Percentiles rank a stretch among this genome's conserved stretches.
Evolutionary conservation across 2,888 invertebrate species (phyloP).

Genomic region (Hirtodrosophila histrioides): DNA sequence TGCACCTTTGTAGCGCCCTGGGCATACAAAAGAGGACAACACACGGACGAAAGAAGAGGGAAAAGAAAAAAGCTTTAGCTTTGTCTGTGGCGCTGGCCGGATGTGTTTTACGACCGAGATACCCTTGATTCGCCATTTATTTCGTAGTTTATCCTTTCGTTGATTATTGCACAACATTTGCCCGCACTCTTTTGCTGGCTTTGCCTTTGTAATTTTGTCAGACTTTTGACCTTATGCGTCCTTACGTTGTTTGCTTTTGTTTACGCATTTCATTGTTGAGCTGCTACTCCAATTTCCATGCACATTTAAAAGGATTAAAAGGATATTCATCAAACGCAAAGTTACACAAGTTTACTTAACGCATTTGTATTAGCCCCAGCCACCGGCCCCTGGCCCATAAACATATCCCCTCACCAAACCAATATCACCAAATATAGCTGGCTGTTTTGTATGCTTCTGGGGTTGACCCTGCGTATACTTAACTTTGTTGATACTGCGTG

Average conservation of each 20-base stretch:
- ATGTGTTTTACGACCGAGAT: slow-evolving; percentile 74
- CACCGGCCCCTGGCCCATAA: not conserved
- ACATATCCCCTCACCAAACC: no score
- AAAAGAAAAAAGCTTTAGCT: slow-evolving; percentile 37
- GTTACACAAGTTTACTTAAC: slow-evolving; percentile 64
- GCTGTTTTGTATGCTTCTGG: slow-evolving; percentile 37
- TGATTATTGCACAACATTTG: slow-evolving; percentile 78
- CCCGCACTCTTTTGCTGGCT: slow-evolving; percentile 36
- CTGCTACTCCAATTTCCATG: slow-evolving; percentile 64
- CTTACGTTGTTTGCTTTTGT: slow-evolving; percentile 58
- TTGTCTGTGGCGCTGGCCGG: slow-evolving; percentile 60
- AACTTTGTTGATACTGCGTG: not conserved
- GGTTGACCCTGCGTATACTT: slow-evolving; percentile 43
- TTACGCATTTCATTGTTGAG: slow-evolving; percentile 65
- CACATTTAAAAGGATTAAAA: slow-evolving; percentile 80
- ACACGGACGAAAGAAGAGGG: slow-evolving; percentile 12
- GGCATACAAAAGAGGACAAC: slow-evolving; percentile 25
- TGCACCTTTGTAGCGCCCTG: slow-evolving; percentile 64
- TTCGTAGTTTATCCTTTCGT: slow-evolving; percentile 78
- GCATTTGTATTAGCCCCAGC: slow-evolving; percentile 32
- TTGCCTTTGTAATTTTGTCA: slow-evolving; percentile 59
- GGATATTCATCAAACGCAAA: slow-evolving; percentile 75
- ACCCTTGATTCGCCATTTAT: slow-evolving; percentile 77
- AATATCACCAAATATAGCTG: slow-evolving; percentile 8
- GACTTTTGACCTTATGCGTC: slow-evolving; percentile 72